Percentiles rank a stretch among this genome's conserved stretches.
Conservation (phyloP, 2,113 vertebrate genomes). For the Leptobrachium leishanense region DNA sequence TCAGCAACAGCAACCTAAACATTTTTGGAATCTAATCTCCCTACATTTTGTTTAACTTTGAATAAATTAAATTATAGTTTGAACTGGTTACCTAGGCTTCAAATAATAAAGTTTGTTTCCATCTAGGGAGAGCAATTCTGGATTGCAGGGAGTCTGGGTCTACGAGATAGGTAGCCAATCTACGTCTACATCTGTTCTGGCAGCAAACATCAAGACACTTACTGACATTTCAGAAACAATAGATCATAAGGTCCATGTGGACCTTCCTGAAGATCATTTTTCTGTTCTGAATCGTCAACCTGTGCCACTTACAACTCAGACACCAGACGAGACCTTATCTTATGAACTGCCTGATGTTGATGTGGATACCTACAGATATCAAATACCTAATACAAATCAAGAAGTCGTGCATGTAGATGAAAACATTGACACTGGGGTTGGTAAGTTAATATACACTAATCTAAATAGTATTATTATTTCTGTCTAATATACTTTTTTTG, state of each 20-base stretch:
- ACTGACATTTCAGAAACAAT: neutral
- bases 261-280: slow-evolving; percentile 43
- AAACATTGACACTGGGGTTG: slow-evolving; percentile 68
- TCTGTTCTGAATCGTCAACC: slow-evolving; percentile 24
- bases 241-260: slow-evolving; percentile 29
- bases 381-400: slow-evolving; percentile 48
- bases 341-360: slow-evolving; percentile 49
- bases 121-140: slow-evolving; percentile 83
- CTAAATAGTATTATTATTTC: too few relatives aligned
- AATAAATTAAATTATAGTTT: too few relatives aligned
- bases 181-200: slow-evolving; percentile 65
- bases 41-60: too few relatives aligned
- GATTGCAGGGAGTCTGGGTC: slow-evolving; percentile 82
- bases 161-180: slow-evolving; percentile 83
- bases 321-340: slow-evolving; percentile 52
- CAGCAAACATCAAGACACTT: slow-evolving; percentile 68
- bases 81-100: too few relatives aligned
- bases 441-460: slow-evolving; percentile 51
- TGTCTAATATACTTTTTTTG: too few relatives aligned
- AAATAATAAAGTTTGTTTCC: too few relatives aligned
- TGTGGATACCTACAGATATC: slow-evolving; percentile 58
- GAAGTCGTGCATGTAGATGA: slow-evolving; percentile 86
- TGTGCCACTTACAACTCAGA: slow-evolving; percentile 45
- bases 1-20: too few relatives aligned
- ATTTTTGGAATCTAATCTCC: too few relatives aligned